These are phyloP conservation scores for Stegodyphus mimosarum DNA, from an alignment of 1,140 invertebrate genomes.

Conservation along the genomic window DNA sequence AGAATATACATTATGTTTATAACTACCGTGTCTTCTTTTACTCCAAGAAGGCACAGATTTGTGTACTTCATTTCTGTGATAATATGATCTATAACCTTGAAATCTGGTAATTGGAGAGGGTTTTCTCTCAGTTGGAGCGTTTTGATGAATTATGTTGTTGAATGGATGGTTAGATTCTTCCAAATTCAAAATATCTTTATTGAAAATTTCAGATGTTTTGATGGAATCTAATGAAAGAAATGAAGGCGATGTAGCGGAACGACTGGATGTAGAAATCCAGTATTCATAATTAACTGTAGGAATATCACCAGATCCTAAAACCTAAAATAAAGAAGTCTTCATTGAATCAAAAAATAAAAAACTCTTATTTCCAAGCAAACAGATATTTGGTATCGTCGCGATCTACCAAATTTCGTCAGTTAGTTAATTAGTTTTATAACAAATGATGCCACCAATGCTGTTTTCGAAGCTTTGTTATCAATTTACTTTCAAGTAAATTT, in stretches of 20 bases:
- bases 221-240: not conserved
- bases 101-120: not conserved
- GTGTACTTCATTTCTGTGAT: conserved; percentile 42
- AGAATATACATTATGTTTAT: too few relatives aligned
- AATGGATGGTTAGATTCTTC: not conserved
- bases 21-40: conserved; percentile 3
- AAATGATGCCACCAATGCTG: too few relatives aligned
- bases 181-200: not conserved
- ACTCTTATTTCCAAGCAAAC: too few relatives aligned
- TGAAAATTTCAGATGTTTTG: not conserved
- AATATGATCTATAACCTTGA: conserved; percentile 45
- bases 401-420: too few relatives aligned
- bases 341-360: not conserved
- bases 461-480: too few relatives aligned
- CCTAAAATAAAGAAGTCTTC: conserved; percentile 16
- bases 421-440: too few relatives aligned
- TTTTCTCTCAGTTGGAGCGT: not conserved
- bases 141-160: not conserved
- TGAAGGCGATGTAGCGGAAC: not conserved
- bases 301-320: conserved; percentile 35
- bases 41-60: conserved; percentile 55
- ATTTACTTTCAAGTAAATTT: too few relatives aligned
- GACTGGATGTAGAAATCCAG: conserved; percentile 37
- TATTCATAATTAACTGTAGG: conserved; percentile 49
- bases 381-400: too few relatives aligned